Evolutionary conservation across 2,797 vertebrate genomes (phyloP), one percentile per base, ranked within the genome.

Genomic region (Rhadinocentrus ornatus): DNA sequence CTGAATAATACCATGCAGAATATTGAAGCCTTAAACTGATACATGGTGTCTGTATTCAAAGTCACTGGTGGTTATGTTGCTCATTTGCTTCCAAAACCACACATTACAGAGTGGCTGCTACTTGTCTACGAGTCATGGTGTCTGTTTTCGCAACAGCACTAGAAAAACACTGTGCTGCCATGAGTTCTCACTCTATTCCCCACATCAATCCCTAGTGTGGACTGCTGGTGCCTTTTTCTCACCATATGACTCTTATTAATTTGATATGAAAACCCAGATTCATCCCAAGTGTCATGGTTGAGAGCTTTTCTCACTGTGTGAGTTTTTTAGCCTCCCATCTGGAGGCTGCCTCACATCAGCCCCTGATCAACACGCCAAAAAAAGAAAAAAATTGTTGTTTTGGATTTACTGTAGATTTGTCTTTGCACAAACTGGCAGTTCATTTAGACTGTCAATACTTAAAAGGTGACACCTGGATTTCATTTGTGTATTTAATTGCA

Each of bases 201-300:
- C 80, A 84, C 90, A 87, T 89, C 85, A 87, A 65, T 85, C 83
- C 81, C 69, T 69, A 72, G 74, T 73, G 77, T 83, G 77, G 68
- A 69, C 83, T 54, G 70, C 63, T 37, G 77, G 65, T 82, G 82
- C 85, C 83, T 73, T 72, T 78, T 76, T 76, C 75, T 81, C 73
- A 69, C 83, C 88, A 92, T 87, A 81, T 91, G 88, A 90, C 78
- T 89, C 81, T 78, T 83, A 87, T 91, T 90, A 90, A 83, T 72
- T 80, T 75, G 78, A 90, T 88, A 79, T 82, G 72, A 84, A 91
- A 88, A 79, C 52, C 72, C 79, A 31, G 76, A 82, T 84, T 77
- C 75, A 31, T 89, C 69, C 71, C 78, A 70, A 75, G 83, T 86
- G 84, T 82, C 77, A 83, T 71, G 71, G 78, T 87, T 39, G 22